Conservation (phyloP, 1,140 invertebrate genomes). For the Eriosoma lanigerum region DNA sequence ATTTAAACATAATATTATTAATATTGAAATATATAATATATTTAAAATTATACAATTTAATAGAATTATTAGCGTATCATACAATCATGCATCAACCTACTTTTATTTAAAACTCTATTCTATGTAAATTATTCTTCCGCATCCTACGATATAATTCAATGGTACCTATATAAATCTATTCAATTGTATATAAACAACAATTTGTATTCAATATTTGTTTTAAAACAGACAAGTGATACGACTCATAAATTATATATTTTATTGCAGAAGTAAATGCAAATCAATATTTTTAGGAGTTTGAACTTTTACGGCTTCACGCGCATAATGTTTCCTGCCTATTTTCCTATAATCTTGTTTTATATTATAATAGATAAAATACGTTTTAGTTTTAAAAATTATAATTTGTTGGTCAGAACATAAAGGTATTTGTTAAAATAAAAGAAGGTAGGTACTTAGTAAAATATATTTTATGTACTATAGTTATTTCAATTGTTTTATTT, state of each 20-base stretch:
- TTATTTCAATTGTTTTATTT: too few relatives aligned
- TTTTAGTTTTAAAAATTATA: too few relatives aligned
- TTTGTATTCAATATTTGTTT: constrained; percentile 40
- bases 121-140: constrained; percentile 15
- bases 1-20: not conserved
- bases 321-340: not conserved
- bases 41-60: constrained; percentile 2
- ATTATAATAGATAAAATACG: too few relatives aligned
- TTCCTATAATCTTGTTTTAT: too few relatives aligned
- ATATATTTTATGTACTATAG: too few relatives aligned
- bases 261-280: not conserved
- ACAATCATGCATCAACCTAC: constrained; percentile 7
- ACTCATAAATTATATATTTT: constrained; percentile 22
- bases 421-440: too few relatives aligned
- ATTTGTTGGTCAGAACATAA: too few relatives aligned
- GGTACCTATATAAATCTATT: not conserved
- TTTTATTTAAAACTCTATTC: constrained; percentile 20
- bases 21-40: not conserved
- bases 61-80: constrained; percentile 1
- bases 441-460: too few relatives aligned
- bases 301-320: not conserved
- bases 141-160: constrained; percentile 1
- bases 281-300: not conserved
- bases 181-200: not conserved
- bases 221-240: not conserved